These are phyloP conservation scores for Ditylenchus dipsaci DNA, from an alignment of 1,140 invertebrate genomes.

Conservation along the genomic window DNA sequence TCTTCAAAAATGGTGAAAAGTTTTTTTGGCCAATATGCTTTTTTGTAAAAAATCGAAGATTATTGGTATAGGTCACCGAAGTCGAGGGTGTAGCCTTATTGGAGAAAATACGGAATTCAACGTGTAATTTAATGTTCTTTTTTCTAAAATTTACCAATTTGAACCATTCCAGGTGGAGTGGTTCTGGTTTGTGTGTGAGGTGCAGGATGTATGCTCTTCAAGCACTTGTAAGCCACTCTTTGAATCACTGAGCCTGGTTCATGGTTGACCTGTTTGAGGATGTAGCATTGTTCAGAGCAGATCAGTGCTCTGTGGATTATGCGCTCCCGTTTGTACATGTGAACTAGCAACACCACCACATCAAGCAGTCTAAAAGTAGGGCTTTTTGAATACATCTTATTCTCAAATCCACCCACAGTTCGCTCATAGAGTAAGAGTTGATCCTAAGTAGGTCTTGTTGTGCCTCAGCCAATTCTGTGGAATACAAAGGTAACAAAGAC, in stretches of 20 bases:
- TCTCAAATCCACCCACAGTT: constrained; percentile 24
- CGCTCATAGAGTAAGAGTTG: constrained; percentile 30
- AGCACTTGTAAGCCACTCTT: constrained; percentile 27
- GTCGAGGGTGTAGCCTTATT: too few species aligned
- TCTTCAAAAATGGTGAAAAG: too few species aligned
- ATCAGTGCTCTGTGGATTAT: constrained; percentile 36
- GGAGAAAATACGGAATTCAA: too few species aligned
- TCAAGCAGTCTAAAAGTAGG: constrained; percentile 8
- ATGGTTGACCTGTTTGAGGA: constrained; percentile 29
- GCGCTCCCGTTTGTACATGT: constrained; percentile 3
- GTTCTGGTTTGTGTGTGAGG: neutral
- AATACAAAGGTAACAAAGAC: constrained; percentile 34
- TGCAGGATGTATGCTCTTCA: constrained; percentile 26
- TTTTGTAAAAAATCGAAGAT: too few species aligned
- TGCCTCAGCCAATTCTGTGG: constrained; percentile 34
- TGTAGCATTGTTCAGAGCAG: constrained; percentile 38
- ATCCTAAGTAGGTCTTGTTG: constrained; percentile 41
- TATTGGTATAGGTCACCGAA: too few species aligned
- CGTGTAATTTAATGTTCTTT: too few species aligned
- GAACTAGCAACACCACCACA: constrained; percentile 12
- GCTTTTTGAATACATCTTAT: too few species aligned
- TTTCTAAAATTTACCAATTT: too few species aligned
- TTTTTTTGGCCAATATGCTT: neutral
- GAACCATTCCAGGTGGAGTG: constrained; percentile 9
- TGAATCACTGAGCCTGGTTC: constrained; percentile 30